A percentile compares a stretch with the other conserved stretches of the same genome.
Evolutionary conservation across 2,888 invertebrate genomes (phyloP).

Genomic region (Plagodis dolabraria): DNA sequence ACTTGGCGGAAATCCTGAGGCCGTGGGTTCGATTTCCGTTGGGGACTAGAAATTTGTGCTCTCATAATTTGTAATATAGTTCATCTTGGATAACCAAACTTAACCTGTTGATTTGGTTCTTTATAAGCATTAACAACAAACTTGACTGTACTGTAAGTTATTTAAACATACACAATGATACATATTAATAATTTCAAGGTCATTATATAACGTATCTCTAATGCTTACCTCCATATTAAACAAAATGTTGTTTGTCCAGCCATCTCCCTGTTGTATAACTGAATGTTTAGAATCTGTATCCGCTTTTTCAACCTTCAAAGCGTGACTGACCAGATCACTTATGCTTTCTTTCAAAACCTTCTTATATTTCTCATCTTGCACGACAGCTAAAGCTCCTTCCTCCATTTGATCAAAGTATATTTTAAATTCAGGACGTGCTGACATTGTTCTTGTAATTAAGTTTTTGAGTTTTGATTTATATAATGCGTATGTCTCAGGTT

Average conservation of each 20-base stretch:
- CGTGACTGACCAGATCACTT: constrained; percentile 4
- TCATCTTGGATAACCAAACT: no score
- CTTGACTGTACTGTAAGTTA: no score
- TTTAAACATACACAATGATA: no score
- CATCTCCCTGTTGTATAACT: constrained; percentile 48
- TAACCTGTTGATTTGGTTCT: no score
- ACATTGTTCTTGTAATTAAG: constrained; percentile 25
- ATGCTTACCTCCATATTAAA: constrained; percentile 28
- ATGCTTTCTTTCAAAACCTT: constrained; percentile 38
- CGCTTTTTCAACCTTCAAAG: constrained; percentile 29
- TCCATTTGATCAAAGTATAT: constrained; percentile 33
- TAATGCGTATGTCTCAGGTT: constrained; percentile 45
- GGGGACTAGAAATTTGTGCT: no score
- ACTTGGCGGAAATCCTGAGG: no score
- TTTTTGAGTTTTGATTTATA: constrained; percentile 39
- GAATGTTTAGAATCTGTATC: constrained; percentile 34
- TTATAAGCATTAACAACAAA: no score
- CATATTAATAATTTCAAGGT: no score
- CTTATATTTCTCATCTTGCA: constrained; percentile 43
- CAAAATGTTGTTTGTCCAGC: constrained; percentile 50
- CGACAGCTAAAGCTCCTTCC: constrained; percentile 24
- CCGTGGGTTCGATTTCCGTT: no score
- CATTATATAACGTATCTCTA: not conserved
- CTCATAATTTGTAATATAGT: no score
- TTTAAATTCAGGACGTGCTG: constrained; percentile 1